These are phyloP conservation scores for Scylla paramamosain DNA, from an alignment of 1,140 invertebrate species.

Conservation along the genomic window DNA sequence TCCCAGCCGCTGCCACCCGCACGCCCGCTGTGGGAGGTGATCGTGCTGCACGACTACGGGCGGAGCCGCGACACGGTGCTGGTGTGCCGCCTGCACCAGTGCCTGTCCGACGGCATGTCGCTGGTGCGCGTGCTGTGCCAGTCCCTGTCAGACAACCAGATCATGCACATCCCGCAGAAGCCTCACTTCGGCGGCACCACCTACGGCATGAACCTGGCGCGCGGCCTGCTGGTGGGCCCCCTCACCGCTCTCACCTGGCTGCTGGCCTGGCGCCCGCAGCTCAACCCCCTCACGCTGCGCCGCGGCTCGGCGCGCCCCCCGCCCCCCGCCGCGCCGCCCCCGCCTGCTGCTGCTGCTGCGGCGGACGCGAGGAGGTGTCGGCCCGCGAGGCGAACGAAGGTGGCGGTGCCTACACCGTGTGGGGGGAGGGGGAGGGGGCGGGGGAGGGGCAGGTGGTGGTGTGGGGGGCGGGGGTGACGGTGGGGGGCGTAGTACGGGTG, in stretches of 20 bases:
- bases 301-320: conserved; percentile 19
- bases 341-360: conserved; percentile 59
- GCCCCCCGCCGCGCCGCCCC: neutral
- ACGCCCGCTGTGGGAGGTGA: conserved; percentile 84
- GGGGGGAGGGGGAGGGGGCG: conserved; percentile 65
- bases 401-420: conserved; percentile 76
- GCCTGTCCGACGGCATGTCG: conserved; percentile 83
- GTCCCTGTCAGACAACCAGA: conserved; percentile 81
- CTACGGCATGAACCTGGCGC: conserved; percentile 81
- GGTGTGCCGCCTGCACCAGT: conserved; percentile 83
- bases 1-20: conserved; percentile 80
- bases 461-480: conserved; percentile 76
- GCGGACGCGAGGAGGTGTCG: conserved; percentile 52
- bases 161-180: conserved; percentile 79
- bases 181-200: conserved; percentile 81
- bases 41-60: conserved; percentile 81
- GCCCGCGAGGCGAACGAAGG: conserved; percentile 77
- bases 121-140: conserved; percentile 82
- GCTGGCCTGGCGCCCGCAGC: conserved; percentile 77
- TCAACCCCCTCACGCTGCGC: conserved; percentile 66
- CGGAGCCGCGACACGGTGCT: conserved; percentile 81
- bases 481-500: conserved; percentile 80
- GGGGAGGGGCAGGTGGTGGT: conserved; percentile 72
- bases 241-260: conserved; percentile 82
- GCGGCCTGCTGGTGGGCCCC: conserved; percentile 82